Base-by-base conservation (phyloP, 1,140 invertebrate genomes). In the Sycobia sp. region DNA sequence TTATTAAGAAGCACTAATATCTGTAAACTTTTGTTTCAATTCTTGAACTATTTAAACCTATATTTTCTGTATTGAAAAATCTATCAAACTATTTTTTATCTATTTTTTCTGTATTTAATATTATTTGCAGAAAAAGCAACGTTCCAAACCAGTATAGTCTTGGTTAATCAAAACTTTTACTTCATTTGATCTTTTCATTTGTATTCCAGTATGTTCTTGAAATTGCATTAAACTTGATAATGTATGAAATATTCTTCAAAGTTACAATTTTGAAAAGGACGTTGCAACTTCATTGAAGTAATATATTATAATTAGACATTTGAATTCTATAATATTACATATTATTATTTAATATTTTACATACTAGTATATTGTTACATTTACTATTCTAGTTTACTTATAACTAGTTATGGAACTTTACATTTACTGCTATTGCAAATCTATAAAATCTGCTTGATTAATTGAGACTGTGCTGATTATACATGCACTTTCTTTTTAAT, bases 391-490 rank as follows among this genome's bases (percentile, higher is more conserved):
- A 14, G 25, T 47, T 13, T 25, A 47, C 23, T 53, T 2, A 61
- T 36, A 56, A 50, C 41, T 50, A 53, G 61, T 63, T 63, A 20
- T 63, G 61, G 61, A 53, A 63, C 34, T 46, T 44, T 14, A 39
- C 27, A 10, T 36, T 54, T 54, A 54, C 39, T 47, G 27, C 29
- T 39, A 1, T 54, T n/a, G n/a, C n/a, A n/a, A n/a, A 62, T n/a
- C 23, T 34, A 16, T 43, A 32, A 11, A 61, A 51, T 53, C 22
- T 62, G 36, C 34, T 55, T 55, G 43, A 38, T 62, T 55, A 54
- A 55, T 49, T 55, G 43, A 62, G 60, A 55, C 53, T 63, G 34
- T 62, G 27, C 61, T 63, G 39, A 55, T 53, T 3, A 32, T 54
- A 27, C 16, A 13, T 36, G 16, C 34, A 54, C 11, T n/a, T 25